These are phyloP conservation scores for Actenoides lindsayi DNA, from an alignment of 2,113 vertebrate genomes.

Conservation along the genomic window DNA sequence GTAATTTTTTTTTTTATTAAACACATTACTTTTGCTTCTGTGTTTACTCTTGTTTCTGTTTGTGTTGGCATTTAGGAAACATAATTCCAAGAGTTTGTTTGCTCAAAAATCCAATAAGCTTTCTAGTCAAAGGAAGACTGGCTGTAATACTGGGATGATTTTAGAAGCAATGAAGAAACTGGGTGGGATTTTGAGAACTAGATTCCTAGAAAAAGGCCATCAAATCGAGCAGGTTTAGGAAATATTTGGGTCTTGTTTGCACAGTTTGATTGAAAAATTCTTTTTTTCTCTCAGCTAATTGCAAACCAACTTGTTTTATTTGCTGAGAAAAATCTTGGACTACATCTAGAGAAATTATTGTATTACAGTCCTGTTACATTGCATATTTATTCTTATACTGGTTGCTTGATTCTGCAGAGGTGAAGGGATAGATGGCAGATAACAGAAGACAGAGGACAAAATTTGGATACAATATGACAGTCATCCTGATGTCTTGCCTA, in stretches of 20 bases:
- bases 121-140: background rate
- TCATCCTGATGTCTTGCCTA: background rate
- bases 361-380: background rate
- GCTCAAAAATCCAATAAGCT: background rate
- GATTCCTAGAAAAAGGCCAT: background rate
- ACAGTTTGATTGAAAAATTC: background rate
- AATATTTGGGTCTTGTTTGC: background rate
- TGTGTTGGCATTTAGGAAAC: background rate
- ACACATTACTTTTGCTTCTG: background rate
- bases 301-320: background rate
- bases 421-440: background rate
- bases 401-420: background rate
- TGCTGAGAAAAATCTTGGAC: background rate
- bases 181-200: background rate
- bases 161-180: background rate
- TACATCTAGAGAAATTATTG: background rate
- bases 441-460: too few species aligned
- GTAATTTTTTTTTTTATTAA: conserved; percentile 73
- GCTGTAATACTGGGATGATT: background rate
- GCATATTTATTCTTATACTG: background rate
- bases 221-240: background rate
- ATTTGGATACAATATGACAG: background rate
- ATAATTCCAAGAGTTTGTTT: background rate
- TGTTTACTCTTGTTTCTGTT: background rate
- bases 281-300: background rate